Percentiles rank a stretch among this genome's conserved stretches.
phyloP scores from a whole-genome alignment of 2,113 vertebrate species.

The Hydrolagus affinis region DNA sequence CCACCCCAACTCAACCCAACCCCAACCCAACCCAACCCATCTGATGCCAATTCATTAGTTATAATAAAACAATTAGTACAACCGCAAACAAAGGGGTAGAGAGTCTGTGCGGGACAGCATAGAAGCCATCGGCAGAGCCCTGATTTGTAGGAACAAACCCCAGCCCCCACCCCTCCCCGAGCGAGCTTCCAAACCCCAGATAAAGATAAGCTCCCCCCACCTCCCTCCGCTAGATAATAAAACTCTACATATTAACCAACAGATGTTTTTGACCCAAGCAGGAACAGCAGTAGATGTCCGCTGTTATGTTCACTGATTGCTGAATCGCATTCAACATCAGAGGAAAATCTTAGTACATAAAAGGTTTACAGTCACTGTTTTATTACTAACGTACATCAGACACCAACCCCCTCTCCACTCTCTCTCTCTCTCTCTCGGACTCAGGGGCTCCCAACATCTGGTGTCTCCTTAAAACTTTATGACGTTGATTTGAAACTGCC shows the following conservation, averaged over 20 bases:
- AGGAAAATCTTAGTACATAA: conserved; percentile 46
- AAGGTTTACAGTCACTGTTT: conserved; percentile 44
- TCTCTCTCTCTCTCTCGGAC: background rate
- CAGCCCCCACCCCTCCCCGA: conserved; percentile 32
- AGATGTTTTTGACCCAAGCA: conserved; percentile 51
- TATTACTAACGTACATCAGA: conserved; percentile 39
- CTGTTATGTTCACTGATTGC: conserved; percentile 40
- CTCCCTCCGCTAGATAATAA: conserved; percentile 43
- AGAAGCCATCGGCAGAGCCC: conserved; percentile 45
- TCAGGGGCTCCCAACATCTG: conserved; percentile 14
- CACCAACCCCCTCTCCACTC: no score
- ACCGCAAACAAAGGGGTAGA: conserved; percentile 42
- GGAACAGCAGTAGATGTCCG: conserved; percentile 41
- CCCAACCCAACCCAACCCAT: conserved; percentile 40
- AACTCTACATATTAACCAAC: conserved; percentile 40
- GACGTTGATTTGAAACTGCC: conserved; percentile 17
- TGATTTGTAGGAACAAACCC: conserved; percentile 41
- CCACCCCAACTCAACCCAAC: background rate
- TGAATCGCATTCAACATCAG: conserved; percentile 42
- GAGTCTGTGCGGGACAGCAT: conserved; percentile 42
- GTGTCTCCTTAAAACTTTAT: conserved; percentile 17
- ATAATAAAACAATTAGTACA: conserved; percentile 54
- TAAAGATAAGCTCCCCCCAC: conserved; percentile 40
- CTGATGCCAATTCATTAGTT: conserved; percentile 48
- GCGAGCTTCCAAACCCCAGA: conserved; percentile 38